Evolutionary conservation across 2,888 invertebrate species (phyloP), one percentile per base, ranked within the genome.

Genomic region (Brenthis hecate): DNA sequence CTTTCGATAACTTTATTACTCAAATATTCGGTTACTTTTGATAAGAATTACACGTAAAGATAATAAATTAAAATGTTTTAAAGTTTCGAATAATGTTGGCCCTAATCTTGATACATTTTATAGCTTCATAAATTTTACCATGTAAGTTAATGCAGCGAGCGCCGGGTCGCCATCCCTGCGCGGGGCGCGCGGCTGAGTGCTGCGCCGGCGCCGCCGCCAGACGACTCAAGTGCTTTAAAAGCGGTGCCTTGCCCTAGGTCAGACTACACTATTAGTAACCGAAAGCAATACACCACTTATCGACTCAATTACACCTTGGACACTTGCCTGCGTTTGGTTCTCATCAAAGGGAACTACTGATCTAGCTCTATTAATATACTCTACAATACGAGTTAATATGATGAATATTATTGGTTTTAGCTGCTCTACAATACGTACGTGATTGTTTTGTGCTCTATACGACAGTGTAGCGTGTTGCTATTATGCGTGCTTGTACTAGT

Each of bases 211-310:
- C 72, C 70, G 73, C 71, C 80, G 78, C 71, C 72, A 69, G 72
- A 72, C 71, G 64, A 76, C 82, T 80, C 83, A 82, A 86, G 80
- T 79, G 76, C 84, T 86, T 86, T 87, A 77, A 85, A 86, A 84
- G 76, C 74, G 72, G 66, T 75, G 75, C 73, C 67, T 73, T 72
- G 74, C 74, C 74, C 71, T 69, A 78, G 73, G 76, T 75, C 75
- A 78, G 73, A 74, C 76, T 53, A 16, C 32, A 56, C 56, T 51
- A 32, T 51, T 62, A 62, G 51, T 36, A 62, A 43, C 62, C 62
- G 50, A 50, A 53, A 62, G 51, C 62, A 51, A 53, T 23, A 54
- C 51, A 13, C 62, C 71, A 71, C 71, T 71, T 71, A 71, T 71
- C 68, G 68, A 68, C 65, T 68, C 71, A 71, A 71, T 71, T 71